Base-by-base conservation (phyloP, 2,113 vertebrate species). In the Anoplopoma fimbria region DNA sequence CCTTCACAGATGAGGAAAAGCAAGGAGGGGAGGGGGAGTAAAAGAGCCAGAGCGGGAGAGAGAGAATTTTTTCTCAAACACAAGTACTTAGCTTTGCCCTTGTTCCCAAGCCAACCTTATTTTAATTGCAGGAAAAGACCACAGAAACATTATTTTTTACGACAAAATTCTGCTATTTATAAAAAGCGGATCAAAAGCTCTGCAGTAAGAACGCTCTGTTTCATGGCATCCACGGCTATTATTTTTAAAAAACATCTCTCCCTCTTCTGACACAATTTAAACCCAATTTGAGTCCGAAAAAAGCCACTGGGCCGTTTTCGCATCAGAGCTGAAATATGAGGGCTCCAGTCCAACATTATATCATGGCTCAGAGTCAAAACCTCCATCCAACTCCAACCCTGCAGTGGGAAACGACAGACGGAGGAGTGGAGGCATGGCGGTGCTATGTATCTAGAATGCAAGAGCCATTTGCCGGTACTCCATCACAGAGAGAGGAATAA, bases 81-180 rank as follows among this genome's bases (percentile, higher is more conserved):
- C 83, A 83, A 91, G 85, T 81, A 79, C 74, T 88, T 89, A 75
- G 84, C 57, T 85, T 68, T 75, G 78, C 75, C 89, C 94, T 94
- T 94, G 92, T 94, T 95, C 92, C 82, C 42, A 34, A 38, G 93
- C 92, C 93, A 94, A 88, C 61, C 86, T 65, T 90, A 85, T 92
- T 93, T 93, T 94, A 93, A 93, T 93, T 91, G 91, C 88, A 92
- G 87, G 83, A 88, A 93, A 91, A 88, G 70, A 93, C 91, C 92
- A 86, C 90, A 92, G 90, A 91, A 93, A 93, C 86, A 89, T 90
- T 91, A 93, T 89, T 90, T 92, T 94, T 95, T 93, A 94, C 23
- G 91, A 93, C 89, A 88, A 90, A 91, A 93, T 92, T 89, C 89
- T 92, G 91, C 92, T 93, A 91, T 94, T 94, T 95, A 93, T 93